Conservation (phyloP, 2,113 vertebrate species). For the Bolborhynchus lineola region DNA sequence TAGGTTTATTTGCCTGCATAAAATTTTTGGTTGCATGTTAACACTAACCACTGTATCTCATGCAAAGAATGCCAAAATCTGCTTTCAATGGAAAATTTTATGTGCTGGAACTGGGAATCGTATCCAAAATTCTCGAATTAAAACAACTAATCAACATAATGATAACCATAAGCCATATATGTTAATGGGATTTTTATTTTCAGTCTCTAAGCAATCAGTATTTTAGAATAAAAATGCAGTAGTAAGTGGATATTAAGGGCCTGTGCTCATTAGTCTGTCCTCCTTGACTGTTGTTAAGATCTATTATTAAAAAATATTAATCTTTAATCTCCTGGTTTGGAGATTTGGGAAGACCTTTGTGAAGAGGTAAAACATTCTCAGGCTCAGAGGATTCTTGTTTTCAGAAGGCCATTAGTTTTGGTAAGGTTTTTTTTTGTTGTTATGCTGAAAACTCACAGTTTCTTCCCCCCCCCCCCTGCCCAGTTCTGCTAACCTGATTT, state of each 20-base stretch:
- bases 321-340: neutral
- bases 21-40: conserved; percentile 69
- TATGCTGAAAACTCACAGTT: neutral
- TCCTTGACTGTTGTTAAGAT: neutral
- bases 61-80: conserved; percentile 61
- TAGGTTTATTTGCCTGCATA: conserved; percentile 68
- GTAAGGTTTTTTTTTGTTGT: neutral
- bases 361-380: neutral
- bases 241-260: neutral
- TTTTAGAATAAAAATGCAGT: neutral
- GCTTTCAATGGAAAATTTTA: conserved; percentile 69
- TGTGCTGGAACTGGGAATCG: conserved; percentile 47
- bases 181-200: conserved; percentile 27
- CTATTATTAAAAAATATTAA: neutral
- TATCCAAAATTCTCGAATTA: conserved; percentile 58
- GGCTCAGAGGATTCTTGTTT: neutral
- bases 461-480: accelerated
- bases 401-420: neutral
- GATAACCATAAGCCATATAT: conserved; percentile 43
- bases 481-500: neutral
- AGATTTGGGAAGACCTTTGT: neutral
- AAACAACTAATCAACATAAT: conserved; percentile 63
- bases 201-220: neutral
- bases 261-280: neutral
- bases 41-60: conserved; percentile 70